Base-by-base conservation (phyloP, 1,140 invertebrate species). In the Drosophila willistoni region DNA sequence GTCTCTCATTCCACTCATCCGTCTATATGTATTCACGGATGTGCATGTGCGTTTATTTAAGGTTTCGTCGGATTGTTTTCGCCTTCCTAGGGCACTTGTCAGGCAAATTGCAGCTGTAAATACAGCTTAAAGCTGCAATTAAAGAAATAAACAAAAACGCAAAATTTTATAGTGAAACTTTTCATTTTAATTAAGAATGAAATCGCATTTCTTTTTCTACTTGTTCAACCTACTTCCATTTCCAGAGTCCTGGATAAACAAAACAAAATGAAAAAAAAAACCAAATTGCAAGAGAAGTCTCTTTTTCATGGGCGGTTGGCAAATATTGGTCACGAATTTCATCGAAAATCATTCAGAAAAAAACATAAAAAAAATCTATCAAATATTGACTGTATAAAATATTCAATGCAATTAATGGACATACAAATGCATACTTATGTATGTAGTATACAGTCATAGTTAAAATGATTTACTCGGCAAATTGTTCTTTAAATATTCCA, bases 121-220 rank as follows among this genome's bases (percentile, higher is more conserved):
- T 47, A 17, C 4, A 2, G 4, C 65, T 33, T 34, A 14, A 36
- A 36, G 1, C 10, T 33, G 10, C 10, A 57, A 51, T 51, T 51
- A 51, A 51, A 51, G 17, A 4, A 51, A 51, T 22, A 22, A 10
- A 51, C 44, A 51, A 9, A 51, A 10, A 36, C 34, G 10, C 34
- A 36, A 13, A 51, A 51, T 22, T 3, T 51, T 51, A 51, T 22
- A 51, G 17, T 19, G 44, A 19, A 19, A 51, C 44, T 51, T 51
- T 51, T 51, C 44, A 51, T 51, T 51, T 51, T 51, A 51, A 51
- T 51, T 51, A 51, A 51, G 44, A 51, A 71, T 39, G 41, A n/a
- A 12, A 36, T 13, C 7, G 33, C 51, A 10, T 25, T 25, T 39
- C 14, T 0, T 54, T 12, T 3, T 1, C 44, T 36, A 9, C 34